Conservation (phyloP, 2,888 invertebrate genomes). For the Scelioninae gen. 1 region DNA sequence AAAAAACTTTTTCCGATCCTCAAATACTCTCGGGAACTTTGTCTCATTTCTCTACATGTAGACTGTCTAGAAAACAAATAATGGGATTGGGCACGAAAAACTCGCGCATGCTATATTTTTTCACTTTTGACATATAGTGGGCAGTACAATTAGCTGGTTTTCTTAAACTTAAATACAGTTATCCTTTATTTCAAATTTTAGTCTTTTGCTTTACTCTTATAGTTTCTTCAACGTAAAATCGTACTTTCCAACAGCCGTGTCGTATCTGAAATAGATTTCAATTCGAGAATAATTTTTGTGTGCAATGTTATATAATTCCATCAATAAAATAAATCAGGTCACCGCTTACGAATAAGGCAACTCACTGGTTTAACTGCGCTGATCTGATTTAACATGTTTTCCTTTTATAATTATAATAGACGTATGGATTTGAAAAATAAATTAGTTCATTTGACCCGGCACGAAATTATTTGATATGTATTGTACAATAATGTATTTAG, state of each 20-base stretch:
- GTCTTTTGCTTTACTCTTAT: neutral
- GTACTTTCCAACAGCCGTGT: neutral
- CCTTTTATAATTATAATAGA: conserved; percentile 5
- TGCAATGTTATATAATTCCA: conserved; percentile 12
- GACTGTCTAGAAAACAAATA: conserved; percentile 26
- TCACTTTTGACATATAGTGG: conserved; percentile 19
- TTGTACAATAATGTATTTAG: neutral
- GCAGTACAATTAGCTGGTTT: conserved; percentile 24
- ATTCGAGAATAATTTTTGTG: conserved; percentile 10
- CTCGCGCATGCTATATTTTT: conserved; percentile 32
- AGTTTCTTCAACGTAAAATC: neutral
- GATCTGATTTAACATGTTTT: conserved; percentile 21
- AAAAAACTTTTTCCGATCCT: conserved; percentile 10
- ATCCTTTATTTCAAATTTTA: neutral
- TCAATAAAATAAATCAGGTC: conserved; percentile 35
- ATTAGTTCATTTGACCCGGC: neutral
- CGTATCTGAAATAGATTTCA: neutral
- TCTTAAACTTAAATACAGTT: neutral
- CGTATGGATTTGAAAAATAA: neutral
- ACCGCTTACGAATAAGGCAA: conserved; percentile 1
- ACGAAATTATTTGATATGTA: neutral
- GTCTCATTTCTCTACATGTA: conserved; percentile 17
- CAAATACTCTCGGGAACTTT: conserved; percentile 19
- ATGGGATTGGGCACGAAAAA: conserved; percentile 31
- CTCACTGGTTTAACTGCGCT: conserved; percentile 12